A percentile compares a stretch with the other conserved stretches of the same genome.
phyloP scores from a whole-genome alignment of 1,140 invertebrate species.

The Chlorops oryzae region DNA sequence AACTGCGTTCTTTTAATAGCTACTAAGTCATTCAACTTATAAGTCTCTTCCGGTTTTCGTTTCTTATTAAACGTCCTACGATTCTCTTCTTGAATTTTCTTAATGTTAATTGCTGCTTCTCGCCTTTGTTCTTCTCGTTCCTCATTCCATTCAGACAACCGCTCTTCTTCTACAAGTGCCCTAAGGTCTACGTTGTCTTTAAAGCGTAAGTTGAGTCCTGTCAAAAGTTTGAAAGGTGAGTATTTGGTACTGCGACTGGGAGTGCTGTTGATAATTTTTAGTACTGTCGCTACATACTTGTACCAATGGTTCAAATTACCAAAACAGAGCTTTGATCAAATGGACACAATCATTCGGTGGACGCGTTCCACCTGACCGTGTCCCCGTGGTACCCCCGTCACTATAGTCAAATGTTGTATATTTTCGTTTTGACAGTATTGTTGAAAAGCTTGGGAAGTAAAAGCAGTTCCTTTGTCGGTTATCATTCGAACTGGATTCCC shows the following conservation, averaged over 20 bases:
- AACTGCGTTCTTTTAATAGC: constrained; percentile 44
- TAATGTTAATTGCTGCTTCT: constrained; percentile 26
- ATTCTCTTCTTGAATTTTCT: constrained; percentile 42
- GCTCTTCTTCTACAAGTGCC: constrained; percentile 30
- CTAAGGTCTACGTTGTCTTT: constrained; percentile 21
- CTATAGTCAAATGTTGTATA: constrained; percentile 24
- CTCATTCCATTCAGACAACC: constrained; percentile 17
- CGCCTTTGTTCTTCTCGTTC: constrained; percentile 7
- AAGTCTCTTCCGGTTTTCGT: constrained; percentile 22
- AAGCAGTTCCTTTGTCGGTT: constrained; percentile 27
- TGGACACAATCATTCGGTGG: constrained; percentile 27
- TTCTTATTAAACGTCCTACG: constrained; percentile 28
- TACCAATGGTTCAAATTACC: constrained; percentile 33
- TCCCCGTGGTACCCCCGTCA: constrained; percentile 28
- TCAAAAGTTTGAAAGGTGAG: constrained; percentile 38
- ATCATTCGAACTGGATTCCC: constrained; percentile 38
- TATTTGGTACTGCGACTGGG: constrained; percentile 30
- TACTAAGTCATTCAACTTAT: constrained; percentile 36
- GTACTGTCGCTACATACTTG: constrained; percentile 25
- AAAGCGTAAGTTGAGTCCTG: constrained; percentile 27
- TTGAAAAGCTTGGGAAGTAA: constrained; percentile 22
- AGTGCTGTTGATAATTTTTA: constrained; percentile 35
- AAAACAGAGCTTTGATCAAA: constrained; percentile 30
- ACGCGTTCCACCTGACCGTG: constrained; percentile 27
- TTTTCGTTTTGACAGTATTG: constrained; percentile 23